Evolutionary conservation across 2,888 invertebrate genomes (phyloP).

Genomic region (Tachina fera): DNA sequence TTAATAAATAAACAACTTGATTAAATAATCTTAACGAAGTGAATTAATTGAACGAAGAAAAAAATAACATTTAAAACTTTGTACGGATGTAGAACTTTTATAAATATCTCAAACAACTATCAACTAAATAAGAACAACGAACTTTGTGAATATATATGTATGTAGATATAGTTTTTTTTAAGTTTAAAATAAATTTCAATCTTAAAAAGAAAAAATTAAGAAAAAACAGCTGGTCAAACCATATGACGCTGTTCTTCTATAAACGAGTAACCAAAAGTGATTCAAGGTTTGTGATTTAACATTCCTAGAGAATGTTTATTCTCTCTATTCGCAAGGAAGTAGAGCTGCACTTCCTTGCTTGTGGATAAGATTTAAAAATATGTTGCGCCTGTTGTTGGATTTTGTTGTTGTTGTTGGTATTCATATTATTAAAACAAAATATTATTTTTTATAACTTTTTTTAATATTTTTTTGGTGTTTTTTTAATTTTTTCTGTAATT

Average conservation of each 20-base stretch:
- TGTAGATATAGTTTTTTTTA: conserved; percentile 1
- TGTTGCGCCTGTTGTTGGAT: conserved; percentile 14
- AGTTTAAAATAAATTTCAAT: conserved; percentile 12
- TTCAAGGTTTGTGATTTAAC: background rate
- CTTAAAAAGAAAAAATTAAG: background rate
- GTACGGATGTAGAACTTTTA: conserved; percentile 31
- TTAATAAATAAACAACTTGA: conserved; percentile 30
- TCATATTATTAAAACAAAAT: conserved; percentile 70
- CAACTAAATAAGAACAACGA: conserved; percentile 50
- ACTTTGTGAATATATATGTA: conserved; percentile 19
- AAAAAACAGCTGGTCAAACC: conserved; percentile 18
- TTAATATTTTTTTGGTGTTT: conserved; percentile 69
- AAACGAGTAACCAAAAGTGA: background rate
- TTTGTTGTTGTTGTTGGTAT: conserved; percentile 35
- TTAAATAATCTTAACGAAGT: conserved; percentile 39
- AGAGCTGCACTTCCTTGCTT: background rate
- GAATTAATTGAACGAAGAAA: conserved; percentile 32
- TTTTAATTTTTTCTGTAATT: conserved; percentile 65
- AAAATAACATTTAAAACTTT: conserved; percentile 39
- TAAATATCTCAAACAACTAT: conserved; percentile 48
- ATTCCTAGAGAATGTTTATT: conserved; percentile 36
- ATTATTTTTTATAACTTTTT: conserved; percentile 66
- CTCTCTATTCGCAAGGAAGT: conserved; percentile 18
- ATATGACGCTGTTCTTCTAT: conserved; percentile 18
- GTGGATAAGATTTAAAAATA: conserved; percentile 36